phyloP scores from a whole-genome alignment of 2,113 vertebrate genomes.

The Albula glossodonta region DNA sequence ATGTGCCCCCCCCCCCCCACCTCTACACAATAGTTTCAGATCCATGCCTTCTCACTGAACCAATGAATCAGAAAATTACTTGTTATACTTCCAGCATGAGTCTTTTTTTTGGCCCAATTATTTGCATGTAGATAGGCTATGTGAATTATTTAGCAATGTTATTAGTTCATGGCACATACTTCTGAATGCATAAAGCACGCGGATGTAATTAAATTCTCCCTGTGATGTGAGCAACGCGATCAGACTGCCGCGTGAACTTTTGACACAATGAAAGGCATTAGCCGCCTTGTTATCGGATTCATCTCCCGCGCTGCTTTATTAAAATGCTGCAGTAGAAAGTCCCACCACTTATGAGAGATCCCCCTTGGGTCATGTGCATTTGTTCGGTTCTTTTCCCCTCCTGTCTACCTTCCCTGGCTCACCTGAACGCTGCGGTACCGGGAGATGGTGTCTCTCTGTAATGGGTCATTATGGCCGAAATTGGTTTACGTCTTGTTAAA shows the following conservation, averaged over 20 bases:
- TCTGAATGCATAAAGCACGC: constrained; percentile 44
- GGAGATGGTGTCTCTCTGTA: constrained; percentile 8
- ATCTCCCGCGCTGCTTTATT: constrained; percentile 34
- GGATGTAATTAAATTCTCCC: constrained; percentile 58
- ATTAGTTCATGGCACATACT: constrained; percentile 52
- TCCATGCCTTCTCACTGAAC: constrained; percentile 50
- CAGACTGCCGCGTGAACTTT: constrained; percentile 29
- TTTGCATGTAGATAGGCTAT: constrained; percentile 64
- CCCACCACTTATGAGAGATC: constrained; percentile 1
- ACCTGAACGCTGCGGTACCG: constrained; percentile 29
- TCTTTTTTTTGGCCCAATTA: constrained; percentile 42
- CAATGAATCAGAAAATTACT: constrained; percentile 65
- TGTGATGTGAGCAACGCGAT: constrained; percentile 51
- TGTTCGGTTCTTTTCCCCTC: background rate
- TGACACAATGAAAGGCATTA: constrained; percentile 43
- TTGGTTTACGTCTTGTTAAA: constrained; percentile 39
- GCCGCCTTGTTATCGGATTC: constrained; percentile 42
- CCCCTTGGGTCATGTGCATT: background rate
- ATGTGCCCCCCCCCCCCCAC: background rate
- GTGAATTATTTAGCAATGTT: constrained; percentile 67
- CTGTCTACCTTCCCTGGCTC: background rate
- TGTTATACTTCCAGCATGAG: constrained; percentile 49
- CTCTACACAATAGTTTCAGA: constrained; percentile 34
- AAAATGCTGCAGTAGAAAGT: constrained; percentile 15
- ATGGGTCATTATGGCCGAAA: constrained; percentile 37